Evolutionary conservation across 2,113 vertebrate species (phyloP), one percentile per base, ranked within the genome.

Genomic region (Leptodactylus fuscus): DNA sequence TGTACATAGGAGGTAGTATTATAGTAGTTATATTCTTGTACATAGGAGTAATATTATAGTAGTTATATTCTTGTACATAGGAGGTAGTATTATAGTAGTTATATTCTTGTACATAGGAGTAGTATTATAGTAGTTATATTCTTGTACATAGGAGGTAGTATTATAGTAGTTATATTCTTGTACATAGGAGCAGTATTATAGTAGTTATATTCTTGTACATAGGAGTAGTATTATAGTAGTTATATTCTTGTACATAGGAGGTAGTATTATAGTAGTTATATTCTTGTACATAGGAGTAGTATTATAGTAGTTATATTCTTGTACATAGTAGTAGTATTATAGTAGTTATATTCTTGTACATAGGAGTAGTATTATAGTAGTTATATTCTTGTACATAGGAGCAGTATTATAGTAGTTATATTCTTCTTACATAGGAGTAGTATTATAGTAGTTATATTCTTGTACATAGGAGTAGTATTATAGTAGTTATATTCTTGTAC

Each of bases 311-410:
- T 58, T 58, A 58, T 58, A 58, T 58, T 58, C 53, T 58, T 44
- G 41, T 44, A 44, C 41, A 44, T 44, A 44, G 41, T 4, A 44
- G 9, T 44, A 9, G 41, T 58, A 62, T 62, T 62, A 29, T 62
- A 62, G 60, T 62, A 29, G 11, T 62, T 62, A 62, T 62, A 62
- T 62, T 62, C 60, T 29, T 62, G 60, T 62, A 62, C 10, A 62
- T 62, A 62, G 60, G 60, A 32, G 24, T 29, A 67, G 62, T 67
- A 67, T 67, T 67, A 67, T 67, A 67, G 27, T 67, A 67, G 62
- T 67, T 34, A 67, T 34, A 67, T 67, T 67, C 62, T 67, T 67
- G 62, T 67, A 67, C 3, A 34, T 67, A 67, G 27, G 27, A 18
- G 13, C 62, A 34, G 62, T 67, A 67, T 67, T 67, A 67, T 67